A percentile compares a stretch with the other conserved stretches of the same genome.
phyloP scores from a whole-genome alignment of 2,888 invertebrate species.

The Baronia brevicornis region DNA sequence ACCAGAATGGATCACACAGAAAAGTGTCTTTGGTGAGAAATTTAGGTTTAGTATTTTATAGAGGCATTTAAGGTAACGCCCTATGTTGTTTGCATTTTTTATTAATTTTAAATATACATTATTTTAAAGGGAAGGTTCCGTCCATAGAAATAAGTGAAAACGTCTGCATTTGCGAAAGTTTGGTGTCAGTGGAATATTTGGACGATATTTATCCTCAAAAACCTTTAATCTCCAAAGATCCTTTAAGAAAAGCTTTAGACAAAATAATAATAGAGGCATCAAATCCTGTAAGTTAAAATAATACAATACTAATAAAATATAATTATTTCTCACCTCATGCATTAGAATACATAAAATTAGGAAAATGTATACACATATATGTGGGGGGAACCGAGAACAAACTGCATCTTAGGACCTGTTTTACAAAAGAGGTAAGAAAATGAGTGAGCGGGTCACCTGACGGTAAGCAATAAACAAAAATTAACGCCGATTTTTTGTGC shows the following conservation, averaged over 20 bases:
- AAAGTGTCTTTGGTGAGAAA: conserved; percentile 71
- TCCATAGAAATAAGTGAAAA: conserved; percentile 81
- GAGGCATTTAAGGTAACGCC: background rate
- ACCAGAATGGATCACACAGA: conserved; percentile 87
- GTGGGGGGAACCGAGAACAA: too few species aligned
- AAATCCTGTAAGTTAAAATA: conserved; percentile 40
- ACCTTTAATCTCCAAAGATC: conserved; percentile 80
- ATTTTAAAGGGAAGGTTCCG: conserved; percentile 80
- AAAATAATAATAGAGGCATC: conserved; percentile 78
- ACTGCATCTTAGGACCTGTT: too few species aligned
- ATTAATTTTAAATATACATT: too few species aligned
- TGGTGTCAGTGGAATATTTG: conserved; percentile 86
- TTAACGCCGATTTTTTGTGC: too few species aligned
- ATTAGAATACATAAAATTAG: too few species aligned
- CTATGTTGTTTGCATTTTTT: too few species aligned
- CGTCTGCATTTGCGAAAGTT: conserved; percentile 82
- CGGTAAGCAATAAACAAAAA: too few species aligned
- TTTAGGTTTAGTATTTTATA: background rate
- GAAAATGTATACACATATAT: too few species aligned
- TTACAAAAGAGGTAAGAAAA: too few species aligned
- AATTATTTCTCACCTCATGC: too few species aligned
- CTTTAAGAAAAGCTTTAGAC: conserved; percentile 81
- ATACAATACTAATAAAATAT: too few species aligned
- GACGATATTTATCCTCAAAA: conserved; percentile 83
- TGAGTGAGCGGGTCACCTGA: too few species aligned